Evolutionary conservation across 2,113 vertebrate species (phyloP), one percentile per base, ranked within the genome.

Genomic region (Pimephales promelas): DNA sequence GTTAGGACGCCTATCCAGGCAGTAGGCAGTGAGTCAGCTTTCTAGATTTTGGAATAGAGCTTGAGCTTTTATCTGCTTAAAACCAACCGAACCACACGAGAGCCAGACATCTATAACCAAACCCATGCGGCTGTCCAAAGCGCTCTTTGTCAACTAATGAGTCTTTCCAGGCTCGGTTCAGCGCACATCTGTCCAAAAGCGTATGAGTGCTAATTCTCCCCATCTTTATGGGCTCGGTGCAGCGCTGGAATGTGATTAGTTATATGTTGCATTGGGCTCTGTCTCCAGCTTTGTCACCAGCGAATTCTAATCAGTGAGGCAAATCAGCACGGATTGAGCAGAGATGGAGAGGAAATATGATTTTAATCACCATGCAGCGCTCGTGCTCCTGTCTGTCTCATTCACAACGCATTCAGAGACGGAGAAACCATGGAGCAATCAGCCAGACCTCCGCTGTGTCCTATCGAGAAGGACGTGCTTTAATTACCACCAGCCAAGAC

Each of bases 351-450:
- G 86, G 86, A 85, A 87, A 87, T 87, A 83, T 83, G 86, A 85
- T 87, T 87, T 87, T 87, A 87, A 87, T 87, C 86, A 87, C 84
- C 81, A 36, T 85, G 83, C 81, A 76, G 81, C 62, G 73, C 83
- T 20, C 59, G 40, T 61, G 43, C 81, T 87, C 70, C 71, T 82
- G 84, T 85, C 84, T 83, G 86, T 85, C 86, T 87, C 70, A 71
- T 75, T 85, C 77, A 26, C 47, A 71, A 76, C 40, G 28, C 83
- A 79, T 85, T 85, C 82, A 83, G 83, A 87, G 61, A 85, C n/a
- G 71, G 84, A 49, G 76, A 87, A 80, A 79, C 84, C 86, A 87
- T 36, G 86, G 82, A 82, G 86, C 84, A 87, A 87, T 87, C 86
- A 87, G 86, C 84, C 79, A 85, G 84, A 83, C 86, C 86, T 87